Evolutionary conservation across 2,113 vertebrate species (phyloP).

Genomic region (Pan troglodytes): DNA sequence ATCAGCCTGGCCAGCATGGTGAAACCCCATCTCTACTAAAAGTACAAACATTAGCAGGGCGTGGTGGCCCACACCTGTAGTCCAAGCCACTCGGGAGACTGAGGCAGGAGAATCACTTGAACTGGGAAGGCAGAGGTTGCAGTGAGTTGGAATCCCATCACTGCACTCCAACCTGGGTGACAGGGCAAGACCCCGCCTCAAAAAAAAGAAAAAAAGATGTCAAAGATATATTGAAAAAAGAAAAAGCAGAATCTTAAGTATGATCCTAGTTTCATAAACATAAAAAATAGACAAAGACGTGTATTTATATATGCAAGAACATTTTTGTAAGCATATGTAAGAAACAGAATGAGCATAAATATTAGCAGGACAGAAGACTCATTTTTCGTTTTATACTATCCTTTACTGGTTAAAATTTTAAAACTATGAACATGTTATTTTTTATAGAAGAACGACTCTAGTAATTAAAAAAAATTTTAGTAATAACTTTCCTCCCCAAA

Average conservation of each 20-base stretch:
- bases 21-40: no score
- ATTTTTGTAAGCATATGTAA: neutral
- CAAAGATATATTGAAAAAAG: neutral
- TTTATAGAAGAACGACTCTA: neutral
- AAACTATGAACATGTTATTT: conserved; percentile 12
- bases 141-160: no score
- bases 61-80: no score
- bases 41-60: no score
- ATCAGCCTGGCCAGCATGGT: no score
- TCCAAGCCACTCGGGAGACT: no score
- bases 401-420: neutral
- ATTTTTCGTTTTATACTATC: conserved; percentile 22
- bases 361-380: neutral
- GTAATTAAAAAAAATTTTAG: neutral
- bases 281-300: neutral
- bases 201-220: neutral
- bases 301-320: neutral
- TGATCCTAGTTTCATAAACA: neutral
- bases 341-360: neutral
- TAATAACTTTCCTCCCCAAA: neutral
- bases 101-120: no score
- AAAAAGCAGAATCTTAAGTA: neutral
- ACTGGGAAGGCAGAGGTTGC: no score
- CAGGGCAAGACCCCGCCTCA: no score
- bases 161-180: no score